phyloP scores from a whole-genome alignment of 2,888 invertebrate genomes.

The Cosmorhoe ocellata region DNA sequence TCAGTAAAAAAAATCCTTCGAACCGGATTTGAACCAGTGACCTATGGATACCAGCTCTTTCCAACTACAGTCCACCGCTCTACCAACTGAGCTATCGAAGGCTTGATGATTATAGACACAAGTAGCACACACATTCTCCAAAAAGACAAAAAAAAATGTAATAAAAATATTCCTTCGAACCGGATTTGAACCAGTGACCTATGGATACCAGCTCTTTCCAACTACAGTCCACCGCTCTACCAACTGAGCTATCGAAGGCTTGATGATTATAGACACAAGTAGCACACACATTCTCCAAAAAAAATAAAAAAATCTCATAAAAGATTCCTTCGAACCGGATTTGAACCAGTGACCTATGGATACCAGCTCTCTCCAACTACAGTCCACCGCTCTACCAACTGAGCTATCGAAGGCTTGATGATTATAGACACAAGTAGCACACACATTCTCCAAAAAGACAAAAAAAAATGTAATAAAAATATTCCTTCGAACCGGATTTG shows the following conservation, averaged over 20 bases:
- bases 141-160: neutral
- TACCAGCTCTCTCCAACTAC: conserved; percentile 61
- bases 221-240: conserved; percentile 82
- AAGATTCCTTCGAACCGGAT: conserved; percentile 81
- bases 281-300: neutral
- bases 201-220: conserved; percentile 69
- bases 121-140: neutral
- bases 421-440: neutral
- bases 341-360: conserved; percentile 85
- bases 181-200: conserved; percentile 85
- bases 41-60: conserved; percentile 68
- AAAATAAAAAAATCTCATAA: conserved; percentile 25
- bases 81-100: conserved; percentile 66
- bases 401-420: conserved; percentile 72
- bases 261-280: neutral
- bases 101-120: neutral
- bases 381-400: conserved; percentile 83
- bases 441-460: neutral
- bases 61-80: conserved; percentile 75
- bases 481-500: conserved; percentile 84
- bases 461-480: conserved; percentile 35
- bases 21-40: conserved; percentile 85
- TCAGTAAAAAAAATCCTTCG: conserved; percentile 64
- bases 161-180: conserved; percentile 75
- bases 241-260: conserved; percentile 82